phyloP scores from a whole-genome alignment of 2,113 vertebrate genomes.

The Stegostoma tigrinum region DNA sequence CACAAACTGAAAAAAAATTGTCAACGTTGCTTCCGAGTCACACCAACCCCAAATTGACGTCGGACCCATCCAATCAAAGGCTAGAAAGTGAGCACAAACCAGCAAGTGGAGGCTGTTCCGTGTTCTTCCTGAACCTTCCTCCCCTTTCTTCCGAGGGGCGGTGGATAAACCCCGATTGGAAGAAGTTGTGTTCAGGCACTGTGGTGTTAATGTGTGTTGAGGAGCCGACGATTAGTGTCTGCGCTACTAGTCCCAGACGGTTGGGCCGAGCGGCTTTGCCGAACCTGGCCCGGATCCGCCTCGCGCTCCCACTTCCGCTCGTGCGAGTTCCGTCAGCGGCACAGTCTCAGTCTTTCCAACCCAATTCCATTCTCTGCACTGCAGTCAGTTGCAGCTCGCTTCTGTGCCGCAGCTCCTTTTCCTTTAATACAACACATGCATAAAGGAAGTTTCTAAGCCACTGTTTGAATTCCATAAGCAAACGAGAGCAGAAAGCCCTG shows the following conservation, averaged over 20 bases:
- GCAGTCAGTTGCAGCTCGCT: too few species aligned
- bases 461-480: not conserved
- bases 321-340: too few species aligned
- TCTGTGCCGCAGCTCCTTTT: too few species aligned
- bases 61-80: not conserved
- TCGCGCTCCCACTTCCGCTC: not conserved
- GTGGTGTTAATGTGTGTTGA: not conserved
- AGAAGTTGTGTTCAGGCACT: not conserved
- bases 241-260: not conserved
- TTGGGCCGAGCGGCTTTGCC: too few species aligned
- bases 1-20: not conserved
- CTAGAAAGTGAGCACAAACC: not conserved
- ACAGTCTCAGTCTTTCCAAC: too few species aligned
- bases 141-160: too few species aligned
- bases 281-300: not conserved
- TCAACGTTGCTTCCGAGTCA: slow-evolving; percentile 13
- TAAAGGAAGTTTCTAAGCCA: not conserved
- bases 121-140: too few species aligned
- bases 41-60: not conserved
- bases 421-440: too few species aligned
- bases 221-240: too few species aligned
- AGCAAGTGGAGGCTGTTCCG: not conserved
- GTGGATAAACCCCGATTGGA: not conserved
- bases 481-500: too few species aligned
- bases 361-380: too few species aligned